Conservation (phyloP, 1,140 invertebrate species). For the Callitettix versicolor region DNA sequence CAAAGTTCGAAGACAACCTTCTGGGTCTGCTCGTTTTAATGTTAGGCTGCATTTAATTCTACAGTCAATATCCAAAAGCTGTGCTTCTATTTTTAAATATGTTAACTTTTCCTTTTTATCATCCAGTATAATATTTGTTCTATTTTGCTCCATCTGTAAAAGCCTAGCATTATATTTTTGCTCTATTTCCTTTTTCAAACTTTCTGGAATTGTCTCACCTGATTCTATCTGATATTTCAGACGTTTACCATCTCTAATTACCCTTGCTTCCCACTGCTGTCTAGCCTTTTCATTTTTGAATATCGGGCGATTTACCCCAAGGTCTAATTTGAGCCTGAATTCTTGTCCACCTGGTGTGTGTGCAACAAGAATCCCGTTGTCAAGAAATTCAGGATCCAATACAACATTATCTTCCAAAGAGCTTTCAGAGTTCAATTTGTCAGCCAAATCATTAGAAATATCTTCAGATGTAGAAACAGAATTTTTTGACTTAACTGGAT, state of each 20-base stretch:
- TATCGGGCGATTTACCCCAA: constrained; percentile 36
- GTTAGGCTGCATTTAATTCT: constrained; percentile 59
- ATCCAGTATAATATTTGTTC: constrained; percentile 21
- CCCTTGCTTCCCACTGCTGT: constrained; percentile 46
- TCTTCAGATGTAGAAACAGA: not conserved
- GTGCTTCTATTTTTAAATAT: constrained; percentile 44
- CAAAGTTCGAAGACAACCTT: constrained; percentile 46
- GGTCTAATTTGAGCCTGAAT: constrained; percentile 16
- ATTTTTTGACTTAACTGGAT: not conserved
- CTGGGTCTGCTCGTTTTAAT: constrained; percentile 50
- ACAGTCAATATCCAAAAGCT: constrained; percentile 58
- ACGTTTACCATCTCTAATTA: constrained; percentile 42
- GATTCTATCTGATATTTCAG: constrained; percentile 46
- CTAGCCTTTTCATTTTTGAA: constrained; percentile 40
- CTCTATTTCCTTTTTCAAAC: constrained; percentile 39
- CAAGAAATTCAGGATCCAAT: constrained; percentile 10
- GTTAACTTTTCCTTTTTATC: constrained; percentile 15
- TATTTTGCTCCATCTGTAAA: constrained; percentile 30
- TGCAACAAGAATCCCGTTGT: constrained; percentile 8
- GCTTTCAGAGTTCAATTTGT: not conserved
- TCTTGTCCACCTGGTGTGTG: constrained; percentile 13
- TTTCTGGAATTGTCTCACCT: constrained; percentile 45
- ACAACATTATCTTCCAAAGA: not conserved
- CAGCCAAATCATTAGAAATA: not conserved
- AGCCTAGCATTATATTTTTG: constrained; percentile 5